These are phyloP conservation scores for Poecile montanus DNA, from an alignment of 2,797 vertebrate genomes.

Conservation along the genomic window DNA sequence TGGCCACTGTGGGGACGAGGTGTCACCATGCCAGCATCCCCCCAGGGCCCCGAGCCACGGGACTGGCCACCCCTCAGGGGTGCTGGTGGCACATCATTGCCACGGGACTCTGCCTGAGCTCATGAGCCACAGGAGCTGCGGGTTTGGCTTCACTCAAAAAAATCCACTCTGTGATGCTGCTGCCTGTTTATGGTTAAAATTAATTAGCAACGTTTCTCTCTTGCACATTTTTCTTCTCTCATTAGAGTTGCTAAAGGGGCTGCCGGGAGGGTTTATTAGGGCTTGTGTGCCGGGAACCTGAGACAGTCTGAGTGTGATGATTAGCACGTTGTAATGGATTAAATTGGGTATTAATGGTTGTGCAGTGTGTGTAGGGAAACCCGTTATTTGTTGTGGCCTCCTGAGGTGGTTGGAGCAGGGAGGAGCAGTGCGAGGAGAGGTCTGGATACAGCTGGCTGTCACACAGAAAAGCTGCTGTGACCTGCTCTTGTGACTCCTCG, in stretches of 20 bases:
- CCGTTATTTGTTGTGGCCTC: background rate
- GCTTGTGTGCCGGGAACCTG: background rate
- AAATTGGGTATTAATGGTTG: background rate
- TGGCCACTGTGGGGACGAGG: accelerated
- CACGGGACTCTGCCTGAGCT: background rate
- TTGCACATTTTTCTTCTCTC: background rate
- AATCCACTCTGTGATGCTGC: background rate
- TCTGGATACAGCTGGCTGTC: background rate
- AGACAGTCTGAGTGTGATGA: background rate
- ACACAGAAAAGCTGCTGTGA: background rate
- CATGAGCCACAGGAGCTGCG: background rate
- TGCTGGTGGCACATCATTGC: background rate
- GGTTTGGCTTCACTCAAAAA: background rate
- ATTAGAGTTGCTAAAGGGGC: background rate
- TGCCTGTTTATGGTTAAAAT: background rate
- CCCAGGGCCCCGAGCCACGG: accelerated
- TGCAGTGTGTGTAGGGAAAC: background rate
- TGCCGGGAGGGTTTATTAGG: background rate
- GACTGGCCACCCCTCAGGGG: background rate
- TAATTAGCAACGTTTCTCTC: background rate
- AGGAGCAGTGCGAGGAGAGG: background rate
- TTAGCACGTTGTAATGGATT: background rate
- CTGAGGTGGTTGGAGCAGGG: background rate
- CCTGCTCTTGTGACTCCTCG: background rate
- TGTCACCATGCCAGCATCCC: background rate